Evolutionary conservation across 2,113 vertebrate genomes (phyloP), one percentile per base, ranked within the genome.

Genomic region (Asarcornis scutulata): DNA sequence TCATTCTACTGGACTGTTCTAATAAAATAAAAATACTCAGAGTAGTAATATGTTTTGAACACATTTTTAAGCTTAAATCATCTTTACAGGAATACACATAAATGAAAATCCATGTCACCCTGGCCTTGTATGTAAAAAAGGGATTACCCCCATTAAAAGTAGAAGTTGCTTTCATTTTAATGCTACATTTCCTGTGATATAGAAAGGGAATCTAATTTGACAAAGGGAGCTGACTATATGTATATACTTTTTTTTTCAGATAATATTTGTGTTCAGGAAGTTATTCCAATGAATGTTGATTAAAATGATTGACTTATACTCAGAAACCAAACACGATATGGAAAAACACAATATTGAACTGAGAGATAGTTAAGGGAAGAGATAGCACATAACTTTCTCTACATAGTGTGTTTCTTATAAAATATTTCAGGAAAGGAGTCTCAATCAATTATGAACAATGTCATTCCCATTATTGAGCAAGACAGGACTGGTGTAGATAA

Each of bases 401-500:
- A 22, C 58, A 7, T 80, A 64, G 55, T 53, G 44, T 77, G 88
- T 85, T 94, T 88, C 58, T 71, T 91, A 48, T 1, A 26, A 58
- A 94, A 44, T 84, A 52, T 80, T 95, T 89, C 50, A 75, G 84
- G n/a, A 86, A 91, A 32, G 34, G 36, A 93, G 40, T 69, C 42
- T 58, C 80, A 84, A 78, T 96, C 92, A 84, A 3, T 91, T 86
- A 56, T 66, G 62, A 90, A 38, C 69, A 77, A 64, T 94, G 67
- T 91, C 59, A 50, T 92, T 91, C 71, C 44, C 17, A 9, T 90
- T 93, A 84, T 42, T 94, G 73, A 94, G 66, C n/a, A 81, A 82
- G 93, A 80, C 75, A 84, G 75, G 55, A 92, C 74, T 82, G 86
- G 59, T 93, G 90, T 81, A 84, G 79, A 75, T 89, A 96, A 93